Evolutionary conservation across 2,888 invertebrate species (phyloP).

Genomic region (Antheraea yamamai): DNA sequence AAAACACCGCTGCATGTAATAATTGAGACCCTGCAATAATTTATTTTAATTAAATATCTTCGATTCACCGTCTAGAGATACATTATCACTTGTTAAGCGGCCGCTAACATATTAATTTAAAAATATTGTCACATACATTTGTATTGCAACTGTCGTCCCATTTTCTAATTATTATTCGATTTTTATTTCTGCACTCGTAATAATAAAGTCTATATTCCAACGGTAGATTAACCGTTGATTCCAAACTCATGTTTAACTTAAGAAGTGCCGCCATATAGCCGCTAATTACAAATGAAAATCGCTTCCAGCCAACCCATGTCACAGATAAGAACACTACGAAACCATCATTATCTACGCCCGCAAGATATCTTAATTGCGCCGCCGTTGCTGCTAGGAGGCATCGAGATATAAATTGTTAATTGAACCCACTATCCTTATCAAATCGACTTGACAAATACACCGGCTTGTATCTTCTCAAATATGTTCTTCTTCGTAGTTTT

Average conservation of each 20-base stretch:
- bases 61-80: neutral
- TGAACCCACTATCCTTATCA: conserved; percentile 38
- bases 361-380: conserved; percentile 63
- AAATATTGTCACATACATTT: conserved; percentile 20
- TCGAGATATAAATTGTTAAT: conserved; percentile 62
- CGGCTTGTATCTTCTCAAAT: conserved; percentile 26
- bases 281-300: conserved; percentile 68
- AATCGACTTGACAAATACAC: conserved; percentile 56
- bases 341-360: conserved; percentile 54
- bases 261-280: conserved; percentile 45
- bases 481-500: neutral
- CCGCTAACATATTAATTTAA: conserved; percentile 16
- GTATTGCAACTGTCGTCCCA: conserved; percentile 9
- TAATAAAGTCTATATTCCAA: neutral
- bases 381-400: conserved; percentile 34
- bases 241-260: conserved; percentile 29
- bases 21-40: neutral
- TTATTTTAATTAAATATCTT: conserved; percentile 1
- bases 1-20: neutral
- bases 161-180: neutral
- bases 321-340: conserved; percentile 50
- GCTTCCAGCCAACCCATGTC: conserved; percentile 54
- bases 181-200: neutral
- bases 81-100: conserved; percentile 7
- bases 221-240: neutral